Evolutionary conservation across 1,140 invertebrate genomes (phyloP), one percentile per base, ranked within the genome.

Genomic region (Spodoptera frugiperda): DNA sequence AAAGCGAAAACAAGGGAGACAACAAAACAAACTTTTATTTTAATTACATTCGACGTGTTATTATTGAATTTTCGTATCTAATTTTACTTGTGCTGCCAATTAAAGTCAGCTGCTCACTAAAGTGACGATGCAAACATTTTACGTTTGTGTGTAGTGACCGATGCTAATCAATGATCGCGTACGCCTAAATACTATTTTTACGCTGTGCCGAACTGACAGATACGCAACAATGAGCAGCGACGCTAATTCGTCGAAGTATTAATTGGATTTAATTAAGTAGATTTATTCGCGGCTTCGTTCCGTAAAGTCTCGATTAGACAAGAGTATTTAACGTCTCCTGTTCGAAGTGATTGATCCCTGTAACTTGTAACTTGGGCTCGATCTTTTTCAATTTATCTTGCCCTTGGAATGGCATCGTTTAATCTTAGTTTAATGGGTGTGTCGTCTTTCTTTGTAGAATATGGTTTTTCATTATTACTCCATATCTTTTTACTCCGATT

Each of bases 241-340:
- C 48, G 44, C 44, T 67, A 25, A 67, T 67, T 67, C 54, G 30
- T 17, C 30, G 30, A 70, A 57, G 51, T 72, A 72, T 72, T 72
- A 72, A 72, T 54, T 55, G 51, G 51, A 39, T 71, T 54, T 71
- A 39, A 54, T 71, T 71, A 39, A 55, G 19, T 55, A 19, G 67
- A 55, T 71, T 54, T 71, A 71, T 71, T 15, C 25, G 67, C 30
- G 67, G 51, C 67, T 71, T 55, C 49, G 15, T 49, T 48, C 8
- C 33, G 33, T 63, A 63, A 44, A 63, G 63, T 67, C 19, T 12
- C 63, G 67, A 71, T 71, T 71, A 54, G 25, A 55, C 33, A 8
- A 44, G n/a, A 71, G 33, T 54, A 71, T 71, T 71, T 44, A 53
- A 54, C 51, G 67, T 55, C 14, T 25, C 15, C 39, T 8, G 33